Evolutionary conservation across 92 coral and sea anemone species (phyloP), one percentile per base, ranked within the genome.

Genomic region (Porites lobata): DNA sequence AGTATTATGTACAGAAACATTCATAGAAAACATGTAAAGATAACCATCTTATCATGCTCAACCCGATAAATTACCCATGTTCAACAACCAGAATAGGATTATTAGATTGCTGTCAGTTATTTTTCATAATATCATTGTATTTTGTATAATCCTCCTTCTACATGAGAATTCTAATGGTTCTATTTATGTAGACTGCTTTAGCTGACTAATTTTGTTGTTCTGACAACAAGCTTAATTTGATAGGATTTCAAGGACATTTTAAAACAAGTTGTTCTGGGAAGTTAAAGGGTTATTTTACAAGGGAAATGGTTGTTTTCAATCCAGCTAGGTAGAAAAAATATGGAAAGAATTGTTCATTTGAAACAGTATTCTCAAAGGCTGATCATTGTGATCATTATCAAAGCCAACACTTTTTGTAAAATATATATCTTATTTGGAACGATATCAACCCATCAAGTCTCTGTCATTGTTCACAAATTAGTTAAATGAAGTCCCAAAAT

Each of bases 1-100:
- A 50, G 57, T 12, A 65, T 17, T 57, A 38, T 82, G 78, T 71
- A 78, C 69, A 70, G 14, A 69, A 18, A 38, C 77, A 29, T 69
- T 56, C 69, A 54, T 20, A 11, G 50, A 66, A 57, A 50, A 80
- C 15, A 62, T 14, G 21, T 9, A 47, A 20, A 56, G 47, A 70
- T 38, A 32, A 32, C 6, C 38, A 14, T 77, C 67, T 77, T 70
- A 51, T 12, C 53, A 18, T 75, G 1, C 4, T 22, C 8, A 47
- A 20, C 64, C 64, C 47, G 43, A 32, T 3, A 38, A 38, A 1
- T 70, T 1, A 14, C 75, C 53, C 53, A 9, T 2, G 11, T 1
- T 50, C 47, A 70, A 71, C 86, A 70, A 69, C 29, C 21, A 70
- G 10, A 69, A 38, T 38, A 38, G 47, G 47, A 38, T 38, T 38